phyloP scores from a whole-genome alignment of 2,888 invertebrate species.

The Agrochola litura region DNA sequence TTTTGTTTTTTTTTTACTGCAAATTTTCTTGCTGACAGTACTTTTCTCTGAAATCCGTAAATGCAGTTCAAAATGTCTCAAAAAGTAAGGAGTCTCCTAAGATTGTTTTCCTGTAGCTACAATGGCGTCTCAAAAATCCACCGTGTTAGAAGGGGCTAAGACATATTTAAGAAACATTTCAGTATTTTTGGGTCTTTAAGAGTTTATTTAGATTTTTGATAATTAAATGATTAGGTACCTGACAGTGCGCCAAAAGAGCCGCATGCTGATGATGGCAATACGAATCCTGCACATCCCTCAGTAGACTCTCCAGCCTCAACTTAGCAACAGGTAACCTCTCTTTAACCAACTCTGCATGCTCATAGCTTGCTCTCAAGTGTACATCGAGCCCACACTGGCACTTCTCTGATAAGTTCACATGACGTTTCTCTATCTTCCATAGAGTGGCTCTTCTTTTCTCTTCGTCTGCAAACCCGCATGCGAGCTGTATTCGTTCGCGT shows the following conservation, averaged over 20 bases:
- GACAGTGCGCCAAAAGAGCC: constrained; percentile 82
- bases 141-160: too few relatives aligned
- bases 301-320: constrained; percentile 78
- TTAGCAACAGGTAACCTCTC: constrained; percentile 80
- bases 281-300: constrained; percentile 82
- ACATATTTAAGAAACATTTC: background rate
- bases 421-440: constrained; percentile 81
- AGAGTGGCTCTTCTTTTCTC: constrained; percentile 75
- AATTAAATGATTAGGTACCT: constrained; percentile 64
- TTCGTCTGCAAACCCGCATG: constrained; percentile 77
- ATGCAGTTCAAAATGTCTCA: too few relatives aligned
- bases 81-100: too few relatives aligned
- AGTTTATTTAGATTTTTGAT: background rate
- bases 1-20: too few relatives aligned
- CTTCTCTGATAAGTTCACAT: constrained; percentile 67
- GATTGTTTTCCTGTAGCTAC: too few relatives aligned
- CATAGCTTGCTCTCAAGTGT: constrained; percentile 73
- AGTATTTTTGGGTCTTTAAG: background rate
- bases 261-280: constrained; percentile 86
- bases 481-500: constrained; percentile 76
- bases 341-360: constrained; percentile 79
- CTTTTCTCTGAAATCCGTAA: too few relatives aligned
- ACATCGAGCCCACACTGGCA: constrained; percentile 80
- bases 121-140: too few relatives aligned
- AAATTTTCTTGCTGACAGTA: too few relatives aligned